Evolutionary conservation across 1,140 invertebrate species (phyloP), one percentile per base, ranked within the genome.

Genomic region (Pinna nobilis): DNA sequence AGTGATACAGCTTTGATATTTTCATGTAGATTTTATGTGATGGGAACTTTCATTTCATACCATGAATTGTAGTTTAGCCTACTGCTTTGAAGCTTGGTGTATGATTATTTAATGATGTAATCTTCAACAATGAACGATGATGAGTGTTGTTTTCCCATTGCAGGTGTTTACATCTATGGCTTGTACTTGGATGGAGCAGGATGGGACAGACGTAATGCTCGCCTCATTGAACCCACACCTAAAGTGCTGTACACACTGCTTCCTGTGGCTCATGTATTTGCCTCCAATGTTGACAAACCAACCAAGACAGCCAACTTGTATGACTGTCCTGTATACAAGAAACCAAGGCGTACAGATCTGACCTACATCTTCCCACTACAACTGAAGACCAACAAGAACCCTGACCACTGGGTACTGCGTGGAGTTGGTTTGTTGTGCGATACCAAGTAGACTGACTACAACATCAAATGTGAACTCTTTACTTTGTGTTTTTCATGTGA

Each of bases 351-450:
- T 77, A 98, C 97, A 0, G 97, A 98, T 90, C 91, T 94, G 15
- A 98, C 97, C 86, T 99, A 98, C 88, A 96, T 99, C 44, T 97
- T 97, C 18, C 97, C 96, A 1, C 95, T 99, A 76, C 95, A 97
- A 89, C 94, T 98, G 90, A 88, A 86, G 69, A 97, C 96, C 0
- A 85, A 78, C 73, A 86, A 88, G 70, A 84, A 84, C 37, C 88
- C 89, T 6, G 88, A 89, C 73, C 88, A 90, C 80, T 90, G 89
- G 89, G 96, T 96, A 1, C 89, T 98, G 28, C 89, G 97, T 80
- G 97, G 97, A 6, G 97, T 98, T 37, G 97, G 96, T 2, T 89
- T 98, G 11, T 91, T 99, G 33, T 98, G 97, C 89, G 97, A 98
- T 90, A 98, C 97, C 75, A 98, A 99, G 91, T 98, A 94, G 92